A percentile compares a stretch with the other conserved stretches of the same genome.
These are phyloP conservation scores for Macrotis lagotis DNA, from an alignment of 2,113 vertebrate species.

Conservation along the genomic window DNA sequence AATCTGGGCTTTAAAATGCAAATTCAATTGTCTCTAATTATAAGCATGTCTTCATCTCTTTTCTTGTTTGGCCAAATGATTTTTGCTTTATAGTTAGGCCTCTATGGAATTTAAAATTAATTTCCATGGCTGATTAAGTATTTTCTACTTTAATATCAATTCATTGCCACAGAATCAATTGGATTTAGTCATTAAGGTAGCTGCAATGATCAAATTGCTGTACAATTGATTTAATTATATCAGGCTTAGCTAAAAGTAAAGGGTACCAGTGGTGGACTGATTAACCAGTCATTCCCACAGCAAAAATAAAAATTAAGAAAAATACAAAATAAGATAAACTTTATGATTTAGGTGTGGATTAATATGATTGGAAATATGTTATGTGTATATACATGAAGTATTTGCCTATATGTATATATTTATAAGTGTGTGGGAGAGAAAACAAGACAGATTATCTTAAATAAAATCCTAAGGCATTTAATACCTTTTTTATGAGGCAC, in stretches of 20 bases:
- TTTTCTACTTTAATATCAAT: constrained; percentile 49
- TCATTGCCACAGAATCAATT: constrained; percentile 44
- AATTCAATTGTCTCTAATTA: constrained; percentile 63
- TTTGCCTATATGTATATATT: background rate
- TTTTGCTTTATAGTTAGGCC: constrained; percentile 63
- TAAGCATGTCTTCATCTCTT: constrained; percentile 23
- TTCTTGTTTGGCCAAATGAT: constrained; percentile 52
- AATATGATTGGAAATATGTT: background rate
- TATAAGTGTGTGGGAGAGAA: background rate
- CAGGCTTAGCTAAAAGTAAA: background rate
- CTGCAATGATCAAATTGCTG: constrained; percentile 30
- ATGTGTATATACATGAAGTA: background rate
- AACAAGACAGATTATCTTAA: background rate
- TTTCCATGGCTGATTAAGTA: constrained; percentile 45
- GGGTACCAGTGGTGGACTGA: background rate
- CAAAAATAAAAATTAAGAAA: too few relatives aligned
- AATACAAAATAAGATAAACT: background rate
- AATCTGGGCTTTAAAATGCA: background rate
- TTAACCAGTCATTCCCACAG: background rate
- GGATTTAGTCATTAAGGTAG: constrained; percentile 32
- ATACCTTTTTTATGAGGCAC: background rate
- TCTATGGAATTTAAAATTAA: constrained; percentile 58
- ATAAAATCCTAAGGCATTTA: background rate
- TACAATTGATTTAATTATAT: constrained; percentile 36
- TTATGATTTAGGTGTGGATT: background rate